These are phyloP conservation scores for Lophochroa leadbeateri DNA, from an alignment of 2,113 vertebrate species.

Conservation along the genomic window DNA sequence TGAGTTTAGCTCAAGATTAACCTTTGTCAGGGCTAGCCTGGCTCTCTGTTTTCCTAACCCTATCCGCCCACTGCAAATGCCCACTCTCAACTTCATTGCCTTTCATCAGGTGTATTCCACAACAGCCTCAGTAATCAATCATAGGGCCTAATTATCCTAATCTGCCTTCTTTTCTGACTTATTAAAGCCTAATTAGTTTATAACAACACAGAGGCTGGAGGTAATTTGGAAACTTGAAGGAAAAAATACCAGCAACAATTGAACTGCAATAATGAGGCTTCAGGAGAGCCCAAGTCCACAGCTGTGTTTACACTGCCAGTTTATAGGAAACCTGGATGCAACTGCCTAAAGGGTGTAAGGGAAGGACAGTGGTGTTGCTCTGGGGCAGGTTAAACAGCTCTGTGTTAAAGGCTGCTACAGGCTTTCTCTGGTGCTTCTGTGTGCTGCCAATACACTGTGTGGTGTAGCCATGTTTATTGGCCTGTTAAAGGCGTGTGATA, in stretches of 20 bases:
- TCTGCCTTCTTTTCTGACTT: conserved; percentile 45
- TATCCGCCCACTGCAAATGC: neutral
- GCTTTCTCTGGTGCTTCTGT: neutral
- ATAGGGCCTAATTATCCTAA: conserved; percentile 32
- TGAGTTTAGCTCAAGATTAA: neutral
- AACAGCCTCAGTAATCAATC: conserved; percentile 44
- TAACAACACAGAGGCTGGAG: conserved; percentile 48
- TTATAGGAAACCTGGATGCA: neutral
- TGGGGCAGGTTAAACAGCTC: conserved; percentile 4
- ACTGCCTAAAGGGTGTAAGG: neutral
- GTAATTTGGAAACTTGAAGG: conserved; percentile 48
- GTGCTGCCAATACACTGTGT: neutral
- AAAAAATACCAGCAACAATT: conserved; percentile 37
- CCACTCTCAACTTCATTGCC: neutral
- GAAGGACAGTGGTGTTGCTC: neutral
- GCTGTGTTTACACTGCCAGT: conserved; percentile 23
- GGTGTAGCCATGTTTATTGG: neutral
- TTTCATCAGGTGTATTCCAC: neutral
- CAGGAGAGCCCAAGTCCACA: conserved; percentile 7
- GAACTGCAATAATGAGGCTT: conserved; percentile 31
- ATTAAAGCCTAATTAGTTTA: conserved; percentile 60
- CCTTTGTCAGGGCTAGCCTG: neutral
- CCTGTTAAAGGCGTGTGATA: neutral
- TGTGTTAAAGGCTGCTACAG: neutral
- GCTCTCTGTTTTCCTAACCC: neutral